Base-by-base conservation (phyloP, 2,888 invertebrate species). In the Leptinotarsa juncta region DNA sequence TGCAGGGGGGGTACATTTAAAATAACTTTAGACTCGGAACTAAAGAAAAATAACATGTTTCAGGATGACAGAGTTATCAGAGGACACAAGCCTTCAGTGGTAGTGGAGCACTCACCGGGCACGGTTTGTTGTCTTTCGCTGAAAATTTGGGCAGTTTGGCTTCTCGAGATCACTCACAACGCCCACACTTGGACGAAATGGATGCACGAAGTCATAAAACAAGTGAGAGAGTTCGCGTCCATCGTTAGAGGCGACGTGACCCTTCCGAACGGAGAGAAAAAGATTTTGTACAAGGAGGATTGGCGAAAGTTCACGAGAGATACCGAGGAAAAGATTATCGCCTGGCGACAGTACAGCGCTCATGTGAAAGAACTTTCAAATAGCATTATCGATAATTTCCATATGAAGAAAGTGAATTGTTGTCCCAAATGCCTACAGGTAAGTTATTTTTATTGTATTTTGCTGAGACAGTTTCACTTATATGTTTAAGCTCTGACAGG, bases 131-230 rank as follows among this genome's bases (percentile, higher is more conserved):
- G 87, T 73, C 79, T 87, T 53, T 85, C 86, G 1, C 77, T 87
- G 48, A 87, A 87, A 78, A 84, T 85, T 5, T 87, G 86, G 86
- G 86, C 87, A 0, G 84, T 83, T 1, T 87, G 87, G 87, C 72
- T 87, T 18, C 71, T 85, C 26, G 85, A 87, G 78, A 85, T 87
- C 67, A 85, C 86, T 5, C 84, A 85, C 72, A 87, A 87, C 71
- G 85, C 87, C 7, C 85, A 86, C 70, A 84, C 81, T 48, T 87
- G 87, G 87, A 87, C 86, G 12, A 83, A 82, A 74, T 87, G 87
- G 87, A 82, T 86, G 75, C 82, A 81, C 70, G 81, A 82, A 32
- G 82, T 86, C 5, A 85, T 86, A 48, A 79, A 80, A 51, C 82
- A 85, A 77, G 82, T 87, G 4, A 81, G 84, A 67, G 80, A 85